phyloP scores from a whole-genome alignment of 2,888 invertebrate species.

The Tipula confusa region DNA sequence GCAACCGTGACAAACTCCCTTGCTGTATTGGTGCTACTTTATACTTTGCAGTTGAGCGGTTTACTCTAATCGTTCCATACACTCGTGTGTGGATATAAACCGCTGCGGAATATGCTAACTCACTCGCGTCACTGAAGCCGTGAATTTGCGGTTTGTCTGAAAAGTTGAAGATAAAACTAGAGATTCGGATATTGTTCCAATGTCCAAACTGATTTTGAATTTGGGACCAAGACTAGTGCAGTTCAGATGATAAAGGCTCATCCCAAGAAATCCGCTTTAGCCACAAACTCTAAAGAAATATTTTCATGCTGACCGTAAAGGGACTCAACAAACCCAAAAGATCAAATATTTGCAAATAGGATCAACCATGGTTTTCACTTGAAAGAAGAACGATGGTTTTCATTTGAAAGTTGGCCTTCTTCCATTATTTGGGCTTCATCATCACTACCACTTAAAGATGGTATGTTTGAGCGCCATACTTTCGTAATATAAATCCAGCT shows the following conservation, averaged over 20 bases:
- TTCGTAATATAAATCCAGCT: constrained; percentile 35
- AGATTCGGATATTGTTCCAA: not conserved
- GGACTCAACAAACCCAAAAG: not conserved
- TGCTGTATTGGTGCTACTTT: constrained; percentile 21
- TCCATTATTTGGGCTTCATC: no score
- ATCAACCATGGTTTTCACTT: not conserved
- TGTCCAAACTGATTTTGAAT: no score
- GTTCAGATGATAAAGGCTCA: not conserved
- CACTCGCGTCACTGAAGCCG: no score
- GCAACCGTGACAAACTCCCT: not conserved
- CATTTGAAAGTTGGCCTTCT: not conserved
- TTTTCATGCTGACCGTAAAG: no score
- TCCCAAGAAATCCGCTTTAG: not conserved
- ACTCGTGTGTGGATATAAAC: not conserved
- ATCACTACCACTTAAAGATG: no score
- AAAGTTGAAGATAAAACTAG: not conserved
- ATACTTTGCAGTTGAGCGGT: not conserved
- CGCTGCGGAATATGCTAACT: no score
- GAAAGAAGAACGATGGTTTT: not conserved
- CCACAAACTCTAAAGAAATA: no score
- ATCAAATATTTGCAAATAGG: not conserved
- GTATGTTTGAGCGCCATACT: constrained; percentile 37
- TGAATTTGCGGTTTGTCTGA: no score
- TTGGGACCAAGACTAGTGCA: not conserved
- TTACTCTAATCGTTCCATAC: not conserved